These are phyloP conservation scores for Microcebus lehilahytsara DNA, from an alignment of 2,113 vertebrate species.

Conservation along the genomic window DNA sequence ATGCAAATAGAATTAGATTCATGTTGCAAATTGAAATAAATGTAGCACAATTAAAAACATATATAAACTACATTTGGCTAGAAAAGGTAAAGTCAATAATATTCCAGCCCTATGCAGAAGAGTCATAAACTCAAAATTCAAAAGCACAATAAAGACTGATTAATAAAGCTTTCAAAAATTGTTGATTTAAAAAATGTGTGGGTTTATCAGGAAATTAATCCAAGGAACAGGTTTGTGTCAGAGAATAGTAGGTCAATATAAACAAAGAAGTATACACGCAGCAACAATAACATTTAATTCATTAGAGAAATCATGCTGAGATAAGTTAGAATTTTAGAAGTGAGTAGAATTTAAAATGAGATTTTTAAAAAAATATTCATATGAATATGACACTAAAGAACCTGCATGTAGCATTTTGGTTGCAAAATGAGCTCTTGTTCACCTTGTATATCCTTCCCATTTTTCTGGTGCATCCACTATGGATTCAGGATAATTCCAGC, in stretches of 20 bases:
- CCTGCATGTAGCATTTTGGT: not conserved
- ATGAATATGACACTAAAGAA: not conserved
- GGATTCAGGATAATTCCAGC: not conserved
- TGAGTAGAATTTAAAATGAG: not conserved
- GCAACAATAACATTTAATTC: not conserved
- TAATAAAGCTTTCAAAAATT: not conserved
- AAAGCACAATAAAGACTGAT: not conserved
- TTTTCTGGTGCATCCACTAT: not conserved
- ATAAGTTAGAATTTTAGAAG: not conserved
- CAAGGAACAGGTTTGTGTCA: not conserved
- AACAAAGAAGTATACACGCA: not conserved
- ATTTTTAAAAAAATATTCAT: not conserved
- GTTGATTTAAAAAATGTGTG: not conserved
- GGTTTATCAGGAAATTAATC: not conserved
- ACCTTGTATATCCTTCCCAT: not conserved
- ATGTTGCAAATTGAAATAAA: slow-evolving; percentile 37
- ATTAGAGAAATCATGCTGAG: not conserved
- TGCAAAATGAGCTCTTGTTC: not conserved
- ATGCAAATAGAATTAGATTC: slow-evolving; percentile 47
- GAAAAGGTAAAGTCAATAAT: not conserved
- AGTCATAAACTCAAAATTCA: not conserved
- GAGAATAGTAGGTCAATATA: not conserved
- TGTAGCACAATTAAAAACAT: not conserved
- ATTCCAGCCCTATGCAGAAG: not conserved
- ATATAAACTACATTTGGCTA: not conserved